Evolutionary conservation across 2,888 invertebrate genomes (phyloP), one percentile per base, ranked within the genome.

Genomic region (Caenorhabditis japonica): DNA sequence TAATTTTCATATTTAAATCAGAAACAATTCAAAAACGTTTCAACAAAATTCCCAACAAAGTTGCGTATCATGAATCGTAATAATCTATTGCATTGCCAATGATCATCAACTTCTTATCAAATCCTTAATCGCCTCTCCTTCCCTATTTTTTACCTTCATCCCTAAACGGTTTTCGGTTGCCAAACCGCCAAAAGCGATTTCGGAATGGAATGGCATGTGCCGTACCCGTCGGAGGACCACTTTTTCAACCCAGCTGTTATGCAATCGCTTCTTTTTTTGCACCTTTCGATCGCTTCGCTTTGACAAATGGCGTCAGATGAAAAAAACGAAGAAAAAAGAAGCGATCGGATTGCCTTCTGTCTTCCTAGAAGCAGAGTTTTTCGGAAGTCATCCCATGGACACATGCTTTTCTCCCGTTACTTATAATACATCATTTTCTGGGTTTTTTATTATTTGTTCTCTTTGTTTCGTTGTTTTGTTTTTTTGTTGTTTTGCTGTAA

Each of bases 361-460:
- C 8, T 7, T 19, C n/a, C 25, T 30, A 15, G 46, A 19, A 5
- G 43, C 43, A 21, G 43, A 21, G 21, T 4, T 2, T 12, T 21
- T 23, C 43, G 39, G 19, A n/a, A 39, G 30, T 12, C 47, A 15
- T 27, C 27, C 47, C n/a, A n/a, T n/a, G n/a, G n/a, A n/a, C n/a
- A n/a, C n/a, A n/a, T n/a, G n/a, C n/a, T n/a, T n/a, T n/a, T n/a
- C n/a, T n/a, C n/a, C n/a, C n/a, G n/a, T n/a, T n/a, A n/a, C n/a
- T n/a, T n/a, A n/a, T n/a, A n/a, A 47, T 47, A 47, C 47, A 47
- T 47, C 47, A 47, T 30, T 33, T 47, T 47, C 33, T 46, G n/a
- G n/a, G n/a, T n/a, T n/a, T n/a, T n/a, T n/a, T n/a, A n/a, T n/a
- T n/a, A n/a, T n/a, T n/a, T n/a, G n/a, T n/a, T 47, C 33, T 47